A percentile compares a stretch with the other conserved stretches of the same genome.
Conservation (phyloP, 1,140 invertebrate genomes). For the Probaryconus sp. region DNA sequence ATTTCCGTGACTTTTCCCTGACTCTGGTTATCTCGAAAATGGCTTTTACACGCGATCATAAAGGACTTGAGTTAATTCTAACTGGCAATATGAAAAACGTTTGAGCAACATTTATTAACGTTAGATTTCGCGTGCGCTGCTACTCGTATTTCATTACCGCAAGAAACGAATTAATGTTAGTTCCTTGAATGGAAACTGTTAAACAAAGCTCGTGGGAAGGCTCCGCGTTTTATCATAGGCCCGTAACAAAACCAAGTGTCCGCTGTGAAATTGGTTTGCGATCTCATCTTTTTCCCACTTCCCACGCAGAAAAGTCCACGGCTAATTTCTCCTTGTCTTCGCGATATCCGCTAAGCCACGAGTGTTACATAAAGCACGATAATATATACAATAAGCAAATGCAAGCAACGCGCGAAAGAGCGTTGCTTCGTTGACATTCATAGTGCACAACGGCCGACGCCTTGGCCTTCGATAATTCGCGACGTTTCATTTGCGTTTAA, state of each 20-base stretch:
- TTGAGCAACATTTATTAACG: conserved; percentile 2
- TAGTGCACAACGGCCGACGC: conserved; percentile 43
- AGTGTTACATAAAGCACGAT: conserved; percentile 44
- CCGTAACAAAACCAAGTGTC: conserved; percentile 37
- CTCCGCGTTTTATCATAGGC: conserved; percentile 44
- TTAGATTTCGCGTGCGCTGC: conserved; percentile 20
- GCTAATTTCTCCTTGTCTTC: conserved; percentile 52
- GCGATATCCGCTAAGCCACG: conserved; percentile 36
- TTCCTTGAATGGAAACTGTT: conserved; percentile 42
- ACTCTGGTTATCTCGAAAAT: too few relatives aligned
- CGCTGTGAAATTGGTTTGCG: conserved; percentile 52
- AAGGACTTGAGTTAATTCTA: too few relatives aligned
- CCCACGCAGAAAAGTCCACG: conserved; percentile 49
- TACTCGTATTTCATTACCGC: conserved; percentile 30
- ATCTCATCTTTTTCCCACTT: conserved; percentile 50
- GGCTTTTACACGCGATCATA: too few relatives aligned
- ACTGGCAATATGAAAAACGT: too few relatives aligned
- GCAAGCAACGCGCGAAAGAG: conserved; percentile 19
- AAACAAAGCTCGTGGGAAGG: conserved; percentile 53
- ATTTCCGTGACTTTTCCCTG: too few relatives aligned
- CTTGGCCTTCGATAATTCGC: conserved; percentile 49
- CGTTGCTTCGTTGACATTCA: conserved; percentile 47
- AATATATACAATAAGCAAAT: conserved; percentile 42
- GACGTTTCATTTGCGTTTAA: conserved; percentile 53
- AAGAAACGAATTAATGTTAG: conserved; percentile 30